phyloP scores from a whole-genome alignment of 2,113 vertebrate genomes.

The Chamaetylas fuelleborni region DNA sequence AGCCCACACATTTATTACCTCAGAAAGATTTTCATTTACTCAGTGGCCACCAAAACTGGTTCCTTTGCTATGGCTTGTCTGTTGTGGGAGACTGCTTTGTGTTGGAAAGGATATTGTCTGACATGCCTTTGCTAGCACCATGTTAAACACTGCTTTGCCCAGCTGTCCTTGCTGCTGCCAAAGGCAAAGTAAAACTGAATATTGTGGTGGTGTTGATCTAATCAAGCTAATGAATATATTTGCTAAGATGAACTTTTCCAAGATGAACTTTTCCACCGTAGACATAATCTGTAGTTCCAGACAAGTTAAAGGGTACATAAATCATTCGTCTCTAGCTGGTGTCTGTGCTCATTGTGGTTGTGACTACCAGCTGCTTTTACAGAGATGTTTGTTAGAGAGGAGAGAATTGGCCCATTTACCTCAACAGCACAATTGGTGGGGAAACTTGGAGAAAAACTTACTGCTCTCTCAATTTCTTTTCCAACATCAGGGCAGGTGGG shows the following conservation, averaged over 20 bases:
- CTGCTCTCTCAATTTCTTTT: background rate
- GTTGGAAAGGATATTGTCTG: background rate
- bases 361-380: background rate
- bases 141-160: slow-evolving; percentile 1
- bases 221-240: slow-evolving; percentile 18
- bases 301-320: background rate
- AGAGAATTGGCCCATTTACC: background rate
- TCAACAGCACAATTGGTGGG: background rate
- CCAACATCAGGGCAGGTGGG: background rate
- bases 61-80: slow-evolving; percentile 32
- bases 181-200: slow-evolving; percentile 41
- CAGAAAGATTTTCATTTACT: background rate
- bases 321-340: background rate
- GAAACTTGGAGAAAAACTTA: background rate
- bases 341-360: background rate
- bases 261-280: slow-evolving; percentile 32
- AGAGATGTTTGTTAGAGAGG: background rate
- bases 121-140: slow-evolving; percentile 40
- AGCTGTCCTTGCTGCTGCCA: slow-evolving; percentile 53
- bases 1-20: background rate
- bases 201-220: slow-evolving; percentile 28
- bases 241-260: slow-evolving; percentile 20
- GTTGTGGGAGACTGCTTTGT: background rate
- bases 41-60: background rate
- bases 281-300: slow-evolving; percentile 7